Percentiles rank a stretch among this genome's conserved stretches.
Evolutionary conservation across 2,888 invertebrate species (phyloP).

Genomic region (Mechanitis mazaeus): DNA sequence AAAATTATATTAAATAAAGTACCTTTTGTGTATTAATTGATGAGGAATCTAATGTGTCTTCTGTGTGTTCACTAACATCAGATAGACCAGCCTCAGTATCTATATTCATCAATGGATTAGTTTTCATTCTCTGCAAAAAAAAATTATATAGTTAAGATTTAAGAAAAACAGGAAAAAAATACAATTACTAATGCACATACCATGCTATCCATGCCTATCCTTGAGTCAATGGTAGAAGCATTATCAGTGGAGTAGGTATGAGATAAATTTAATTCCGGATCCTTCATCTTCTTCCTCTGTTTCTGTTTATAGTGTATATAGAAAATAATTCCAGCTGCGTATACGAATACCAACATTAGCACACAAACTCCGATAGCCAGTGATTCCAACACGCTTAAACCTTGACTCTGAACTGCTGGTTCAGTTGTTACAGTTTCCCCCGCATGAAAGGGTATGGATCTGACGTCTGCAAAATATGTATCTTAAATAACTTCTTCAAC

Average conservation of each 20-base stretch:
- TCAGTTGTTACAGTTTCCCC: slow-evolving; percentile 75
- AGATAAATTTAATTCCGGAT: slow-evolving; percentile 57
- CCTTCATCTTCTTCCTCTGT: slow-evolving; percentile 74
- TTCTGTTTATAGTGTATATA: slow-evolving; percentile 85
- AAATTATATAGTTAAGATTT: neutral
- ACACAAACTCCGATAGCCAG: slow-evolving; percentile 89
- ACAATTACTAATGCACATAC: slow-evolving; percentile 37
- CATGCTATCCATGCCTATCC: slow-evolving; percentile 67
- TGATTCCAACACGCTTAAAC: slow-evolving; percentile 85
- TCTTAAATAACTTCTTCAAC: neutral
- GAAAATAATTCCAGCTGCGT: slow-evolving; percentile 88
- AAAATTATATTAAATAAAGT: slow-evolving; percentile 9
- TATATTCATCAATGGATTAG: slow-evolving; percentile 61
- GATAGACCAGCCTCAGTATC: slow-evolving; percentile 59
- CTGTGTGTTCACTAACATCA: slow-evolving; percentile 61
- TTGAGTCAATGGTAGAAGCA: slow-evolving; percentile 55
- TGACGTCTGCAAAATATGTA: slow-evolving; percentile 76
- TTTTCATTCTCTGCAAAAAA: slow-evolving; percentile 59
- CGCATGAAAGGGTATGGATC: slow-evolving; percentile 85
- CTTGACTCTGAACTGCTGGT: slow-evolving; percentile 70
- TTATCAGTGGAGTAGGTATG: slow-evolving; percentile 55
- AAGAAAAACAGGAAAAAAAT: neutral
- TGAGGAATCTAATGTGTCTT: slow-evolving; percentile 58
- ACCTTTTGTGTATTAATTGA: slow-evolving; percentile 54
- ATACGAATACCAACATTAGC: slow-evolving; percentile 85